phyloP scores from a whole-genome alignment of 2,888 invertebrate genomes.

The Dorcus parallelipipedus region DNA sequence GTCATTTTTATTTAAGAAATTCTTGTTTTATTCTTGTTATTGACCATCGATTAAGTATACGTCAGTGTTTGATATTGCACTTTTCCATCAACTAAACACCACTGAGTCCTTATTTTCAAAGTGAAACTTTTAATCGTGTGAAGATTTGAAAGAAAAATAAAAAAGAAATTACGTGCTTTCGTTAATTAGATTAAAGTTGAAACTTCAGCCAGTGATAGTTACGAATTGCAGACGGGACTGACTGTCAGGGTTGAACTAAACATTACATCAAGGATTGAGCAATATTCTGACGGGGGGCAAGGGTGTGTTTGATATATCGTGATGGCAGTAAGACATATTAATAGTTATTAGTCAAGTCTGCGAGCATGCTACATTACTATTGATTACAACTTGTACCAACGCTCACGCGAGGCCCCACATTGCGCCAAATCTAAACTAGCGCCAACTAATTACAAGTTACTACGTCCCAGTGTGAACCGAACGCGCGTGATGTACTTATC shows the following conservation, averaged over 20 bases:
- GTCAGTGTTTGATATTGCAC: no score
- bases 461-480: slow-evolving; percentile 10
- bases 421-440: slow-evolving; percentile 44
- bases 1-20: no score
- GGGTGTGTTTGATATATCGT: slow-evolving; percentile 46
- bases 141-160: no score
- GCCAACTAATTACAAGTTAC: slow-evolving; percentile 38
- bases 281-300: background rate
- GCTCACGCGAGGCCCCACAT: slow-evolving; percentile 40
- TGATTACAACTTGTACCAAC: slow-evolving; percentile 41
- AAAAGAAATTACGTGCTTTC: background rate
- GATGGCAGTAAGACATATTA: slow-evolving; percentile 49
- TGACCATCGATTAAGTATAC: no score
- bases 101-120: no score
- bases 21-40: no score
- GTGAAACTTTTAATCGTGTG: no score
- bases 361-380: slow-evolving; percentile 46
- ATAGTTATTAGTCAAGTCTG: slow-evolving; percentile 49
- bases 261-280: slow-evolving; percentile 3
- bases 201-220: background rate
- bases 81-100: no score
- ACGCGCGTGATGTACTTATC: slow-evolving; percentile 18
- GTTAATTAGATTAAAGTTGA: slow-evolving; percentile 1
- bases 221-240: background rate
- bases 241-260: slow-evolving; percentile 1